Conservation (phyloP, 2,888 invertebrate species). For the Electrophaes corylata region DNA sequence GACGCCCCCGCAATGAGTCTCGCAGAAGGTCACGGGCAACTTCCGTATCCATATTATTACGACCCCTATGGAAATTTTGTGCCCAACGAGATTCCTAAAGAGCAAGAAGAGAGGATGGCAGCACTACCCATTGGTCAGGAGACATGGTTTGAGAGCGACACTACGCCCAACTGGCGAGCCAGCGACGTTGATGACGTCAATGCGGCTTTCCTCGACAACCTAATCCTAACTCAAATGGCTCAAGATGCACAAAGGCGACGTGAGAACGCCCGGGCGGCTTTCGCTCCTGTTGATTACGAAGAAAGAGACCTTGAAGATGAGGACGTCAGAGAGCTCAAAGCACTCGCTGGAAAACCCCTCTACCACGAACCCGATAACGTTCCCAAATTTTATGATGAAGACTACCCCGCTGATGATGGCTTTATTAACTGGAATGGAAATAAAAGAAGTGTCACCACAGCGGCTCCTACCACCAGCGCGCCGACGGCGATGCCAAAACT, state of each 20-base stretch:
- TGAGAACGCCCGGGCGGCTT: conserved; percentile 74
- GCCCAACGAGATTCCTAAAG: conserved; percentile 84
- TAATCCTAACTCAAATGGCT: conserved; percentile 87
- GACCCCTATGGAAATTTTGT: conserved; percentile 78
- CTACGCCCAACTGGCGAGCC: conserved; percentile 69
- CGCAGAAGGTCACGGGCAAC: conserved; percentile 71
- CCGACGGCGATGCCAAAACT: conserved; percentile 43
- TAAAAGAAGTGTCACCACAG: conserved; percentile 74
- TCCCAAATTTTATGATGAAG: conserved; percentile 73
- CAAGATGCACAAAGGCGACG: conserved; percentile 82
- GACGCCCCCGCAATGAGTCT: conserved; percentile 66
- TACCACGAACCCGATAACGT: conserved; percentile 78
- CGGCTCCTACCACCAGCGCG: conserved; percentile 58
- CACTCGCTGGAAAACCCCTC: conserved; percentile 82
- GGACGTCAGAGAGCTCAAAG: conserved; percentile 87
- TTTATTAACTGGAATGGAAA: conserved; percentile 81
- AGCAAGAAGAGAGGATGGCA: conserved; percentile 85
- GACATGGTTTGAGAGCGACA: conserved; percentile 86
- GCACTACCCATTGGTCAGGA: conserved; percentile 87
- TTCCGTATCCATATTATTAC: conserved; percentile 74
- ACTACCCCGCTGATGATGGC: conserved; percentile 77
- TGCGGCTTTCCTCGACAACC: conserved; percentile 87
- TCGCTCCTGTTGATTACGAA: conserved; percentile 71
- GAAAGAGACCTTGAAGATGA: conserved; percentile 84
- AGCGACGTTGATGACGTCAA: conserved; percentile 81